phyloP scores from a whole-genome alignment of 2,797 vertebrate species.

The Silurus aristotelis region DNA sequence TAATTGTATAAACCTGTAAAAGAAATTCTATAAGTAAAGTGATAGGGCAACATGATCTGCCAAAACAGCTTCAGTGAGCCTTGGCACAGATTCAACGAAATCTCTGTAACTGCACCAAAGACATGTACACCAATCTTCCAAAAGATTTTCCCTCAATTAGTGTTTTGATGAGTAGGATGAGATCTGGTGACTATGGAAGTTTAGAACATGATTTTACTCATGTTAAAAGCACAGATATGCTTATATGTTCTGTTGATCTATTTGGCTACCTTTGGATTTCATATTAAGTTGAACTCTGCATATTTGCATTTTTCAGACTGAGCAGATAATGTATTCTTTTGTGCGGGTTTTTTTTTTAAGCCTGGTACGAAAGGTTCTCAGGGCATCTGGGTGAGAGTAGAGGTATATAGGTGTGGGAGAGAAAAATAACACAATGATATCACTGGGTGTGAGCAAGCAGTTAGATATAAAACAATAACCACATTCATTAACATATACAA shows the following conservation, averaged over 20 bases:
- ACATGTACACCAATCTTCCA: neutral
- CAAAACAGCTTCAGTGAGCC: neutral
- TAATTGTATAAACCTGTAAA: neutral
- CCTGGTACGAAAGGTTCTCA: neutral
- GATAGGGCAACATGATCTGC: neutral
- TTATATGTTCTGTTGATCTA: neutral
- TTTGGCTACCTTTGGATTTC: neutral
- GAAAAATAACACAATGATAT: neutral
- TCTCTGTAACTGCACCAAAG: neutral
- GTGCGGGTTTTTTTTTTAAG: neutral
- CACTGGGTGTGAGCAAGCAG: neutral
- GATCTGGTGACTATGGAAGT: neutral
- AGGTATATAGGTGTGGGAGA: neutral
- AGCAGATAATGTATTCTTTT: neutral
- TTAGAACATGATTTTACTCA: neutral
- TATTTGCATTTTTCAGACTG: neutral
- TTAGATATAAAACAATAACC: neutral
- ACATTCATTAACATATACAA: slow-evolving; percentile 7
- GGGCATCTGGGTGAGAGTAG: neutral
- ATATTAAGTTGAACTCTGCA: neutral
- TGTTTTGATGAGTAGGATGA: neutral
- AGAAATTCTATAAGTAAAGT: neutral
- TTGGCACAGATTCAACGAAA: neutral
- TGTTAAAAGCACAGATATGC: neutral
- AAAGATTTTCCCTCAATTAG: neutral